Evolutionary conservation across 2,888 invertebrate genomes (phyloP).

Genomic region (Xanthostigma xanthostigma): DNA sequence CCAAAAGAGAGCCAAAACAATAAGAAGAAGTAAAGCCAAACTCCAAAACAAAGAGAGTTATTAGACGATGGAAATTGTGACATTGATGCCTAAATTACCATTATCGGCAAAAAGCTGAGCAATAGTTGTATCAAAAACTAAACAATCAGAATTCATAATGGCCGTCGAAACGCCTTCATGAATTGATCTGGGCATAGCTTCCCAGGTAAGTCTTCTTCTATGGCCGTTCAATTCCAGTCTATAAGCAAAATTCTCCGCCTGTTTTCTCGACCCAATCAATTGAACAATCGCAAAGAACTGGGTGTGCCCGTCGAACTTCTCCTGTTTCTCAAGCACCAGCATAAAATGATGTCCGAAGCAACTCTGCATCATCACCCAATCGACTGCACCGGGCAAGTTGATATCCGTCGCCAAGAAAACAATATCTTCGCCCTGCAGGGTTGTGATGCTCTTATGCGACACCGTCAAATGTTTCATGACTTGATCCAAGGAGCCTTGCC

Average conservation of each 20-base stretch:
- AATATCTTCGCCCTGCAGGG: constrained; percentile 95
- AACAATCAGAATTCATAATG: constrained; percentile 94
- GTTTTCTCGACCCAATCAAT: constrained; percentile 94
- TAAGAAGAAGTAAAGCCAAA: no score
- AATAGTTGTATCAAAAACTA: constrained; percentile 96
- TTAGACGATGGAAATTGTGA: constrained; percentile 88
- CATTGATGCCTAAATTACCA: constrained; percentile 97
- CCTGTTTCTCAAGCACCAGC: constrained; percentile 97
- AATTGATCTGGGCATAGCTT: constrained; percentile 95
- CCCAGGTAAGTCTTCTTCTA: constrained; percentile 91
- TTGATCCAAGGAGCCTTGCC: constrained; percentile 95
- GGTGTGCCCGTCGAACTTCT: constrained; percentile 92
- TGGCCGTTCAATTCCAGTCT: constrained; percentile 91
- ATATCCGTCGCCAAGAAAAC: constrained; percentile 99
- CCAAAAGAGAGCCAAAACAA: no score
- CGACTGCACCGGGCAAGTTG: constrained; percentile 96
- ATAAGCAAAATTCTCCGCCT: constrained; percentile 98
- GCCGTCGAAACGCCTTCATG: constrained; percentile 98
- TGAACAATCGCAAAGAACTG: constrained; percentile 98
- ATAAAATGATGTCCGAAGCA: constrained; percentile 99
- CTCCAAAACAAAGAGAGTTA: constrained; percentile 13
- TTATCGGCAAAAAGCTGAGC: constrained; percentile 98
- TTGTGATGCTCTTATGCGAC: constrained; percentile 96
- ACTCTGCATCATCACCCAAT: constrained; percentile 99
- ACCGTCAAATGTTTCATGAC: constrained; percentile 98